phyloP scores from a whole-genome alignment of 1,140 invertebrate species.

The Solenopsis invicta region DNA sequence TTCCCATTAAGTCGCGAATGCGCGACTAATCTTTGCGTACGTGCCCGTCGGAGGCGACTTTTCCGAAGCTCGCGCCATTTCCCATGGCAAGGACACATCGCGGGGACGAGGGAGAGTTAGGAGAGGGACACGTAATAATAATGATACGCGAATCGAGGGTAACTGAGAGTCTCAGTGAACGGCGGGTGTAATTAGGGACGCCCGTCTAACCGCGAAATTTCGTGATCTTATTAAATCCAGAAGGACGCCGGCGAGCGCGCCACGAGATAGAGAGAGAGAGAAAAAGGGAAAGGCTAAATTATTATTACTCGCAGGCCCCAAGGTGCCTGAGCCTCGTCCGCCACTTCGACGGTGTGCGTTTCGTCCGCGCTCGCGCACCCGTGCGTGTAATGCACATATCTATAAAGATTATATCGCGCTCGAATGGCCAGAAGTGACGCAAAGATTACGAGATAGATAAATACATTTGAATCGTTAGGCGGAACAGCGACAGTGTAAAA shows the following conservation, averaged over 20 bases:
- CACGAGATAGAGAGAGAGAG: slow-evolving; percentile 62
- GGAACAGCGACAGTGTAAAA: neutral
- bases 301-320: slow-evolving; percentile 73
- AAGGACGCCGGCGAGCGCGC: slow-evolving; percentile 70
- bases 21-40: slow-evolving; percentile 64
- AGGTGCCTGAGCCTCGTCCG: slow-evolving; percentile 65
- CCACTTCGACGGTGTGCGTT: slow-evolving; percentile 11
- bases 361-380: slow-evolving; percentile 31
- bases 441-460: slow-evolving; percentile 53
- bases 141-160: slow-evolving; percentile 81
- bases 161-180: slow-evolving; percentile 76
- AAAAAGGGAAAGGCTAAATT: slow-evolving; percentile 79
- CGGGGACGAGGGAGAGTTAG: slow-evolving; percentile 22
- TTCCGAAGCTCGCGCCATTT: slow-evolving; percentile 64
- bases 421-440: slow-evolving; percentile 45
- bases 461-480: neutral
- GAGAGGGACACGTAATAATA: slow-evolving; percentile 70
- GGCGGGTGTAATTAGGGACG: slow-evolving; percentile 82
- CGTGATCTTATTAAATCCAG: slow-evolving; percentile 85
- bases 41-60: slow-evolving; percentile 26
- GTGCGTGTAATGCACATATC: slow-evolving; percentile 48
- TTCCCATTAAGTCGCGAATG: slow-evolving; percentile 56
- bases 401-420: slow-evolving; percentile 54
- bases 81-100: slow-evolving; percentile 78
- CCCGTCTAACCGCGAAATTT: slow-evolving; percentile 85